Evolutionary conservation across 92 coral and sea anemone genomes (phyloP), one percentile per base, ranked within the genome.

Genomic region (Palythoa heliodiscus): DNA sequence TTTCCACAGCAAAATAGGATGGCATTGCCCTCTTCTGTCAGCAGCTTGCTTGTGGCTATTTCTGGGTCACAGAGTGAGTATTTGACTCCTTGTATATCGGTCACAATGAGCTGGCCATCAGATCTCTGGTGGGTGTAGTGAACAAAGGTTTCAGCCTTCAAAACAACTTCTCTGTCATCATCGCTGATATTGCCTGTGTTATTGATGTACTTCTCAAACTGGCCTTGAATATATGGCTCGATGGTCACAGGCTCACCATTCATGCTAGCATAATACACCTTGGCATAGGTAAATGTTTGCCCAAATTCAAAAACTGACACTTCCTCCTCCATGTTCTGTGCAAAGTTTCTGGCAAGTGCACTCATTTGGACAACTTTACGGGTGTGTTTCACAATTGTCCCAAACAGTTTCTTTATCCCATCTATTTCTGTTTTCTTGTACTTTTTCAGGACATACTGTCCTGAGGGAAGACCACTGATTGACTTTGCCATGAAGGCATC

Each of bases 311-410:
- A 74, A 17, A 64, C 47, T 22, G 82, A 80, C 16, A 63, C 52
- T 57, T 78, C 23, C 16, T n/a, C 40, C 52, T 75, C 72, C 73
- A 87, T 77, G 55, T 71, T 77, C 76, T 77, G 55, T 40, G 89
- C 73, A 35, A 78, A 70, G 52, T 86, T 67, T 71, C 76, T 77
- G 24, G 89, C 89, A 60, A 86, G 70, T 11, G 86, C 50, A 60
- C 78, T 71, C 78, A 87, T 71, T 73, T 87, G 90, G 55, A 87
- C 90, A 8, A 71, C 82, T 86, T 87, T 87, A 43, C 90, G 60
- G 40, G 90, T 73, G 52, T 87, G 90, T 23, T 23, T 55, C 67
- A 53, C 67, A 14, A 15, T 75, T 38, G 88, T 22, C 55, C 67
- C 88, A 52, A 86, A 86, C 47, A 76, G 82, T 58, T 58, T 50